These are phyloP conservation scores for Drosophila atripex DNA, from an alignment of 2,888 invertebrate species.

Conservation along the genomic window DNA sequence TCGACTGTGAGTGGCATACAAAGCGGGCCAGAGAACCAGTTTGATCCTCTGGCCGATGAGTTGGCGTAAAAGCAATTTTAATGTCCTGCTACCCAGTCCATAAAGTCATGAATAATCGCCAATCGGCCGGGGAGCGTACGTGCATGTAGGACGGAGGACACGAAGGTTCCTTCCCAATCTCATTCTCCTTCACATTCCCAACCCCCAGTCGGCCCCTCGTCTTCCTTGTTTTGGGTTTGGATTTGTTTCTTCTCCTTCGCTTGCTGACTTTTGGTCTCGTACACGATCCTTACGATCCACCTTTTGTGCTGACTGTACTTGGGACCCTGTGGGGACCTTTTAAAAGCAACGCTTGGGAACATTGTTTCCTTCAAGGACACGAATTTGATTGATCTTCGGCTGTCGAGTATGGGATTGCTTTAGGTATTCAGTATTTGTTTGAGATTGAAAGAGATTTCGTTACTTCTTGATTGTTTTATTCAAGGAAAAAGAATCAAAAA, in stretches of 20 bases:
- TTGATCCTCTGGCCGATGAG: conserved; percentile 74
- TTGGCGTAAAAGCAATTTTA: conserved; percentile 78
- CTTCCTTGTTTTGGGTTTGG: conserved; percentile 16
- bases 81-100: conserved; percentile 78
- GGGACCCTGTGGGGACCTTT: conserved; percentile 7
- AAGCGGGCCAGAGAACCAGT: conserved; percentile 67
- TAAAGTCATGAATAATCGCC: conserved; percentile 76
- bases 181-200: conserved; percentile 20
- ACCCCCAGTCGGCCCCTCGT: conserved; percentile 1
- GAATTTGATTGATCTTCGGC: conserved; percentile 11
- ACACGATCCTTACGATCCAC: conserved; percentile 57
- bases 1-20: conserved; percentile 70
- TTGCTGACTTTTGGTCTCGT: conserved; percentile 20
- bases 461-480: not conserved
- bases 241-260: conserved; percentile 67
- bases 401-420: not conserved
- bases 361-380: conserved; percentile 7
- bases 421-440: not conserved
- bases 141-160: conserved; percentile 64
- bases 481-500: not conserved
- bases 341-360: not conserved
- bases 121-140: conserved; percentile 52
- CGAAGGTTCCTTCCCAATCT: conserved; percentile 20
- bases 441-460: not conserved
- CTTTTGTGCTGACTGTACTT: conserved; percentile 59